Conservation (phyloP, 2,113 vertebrate species). For the Paradoxurus hermaphroditus region DNA sequence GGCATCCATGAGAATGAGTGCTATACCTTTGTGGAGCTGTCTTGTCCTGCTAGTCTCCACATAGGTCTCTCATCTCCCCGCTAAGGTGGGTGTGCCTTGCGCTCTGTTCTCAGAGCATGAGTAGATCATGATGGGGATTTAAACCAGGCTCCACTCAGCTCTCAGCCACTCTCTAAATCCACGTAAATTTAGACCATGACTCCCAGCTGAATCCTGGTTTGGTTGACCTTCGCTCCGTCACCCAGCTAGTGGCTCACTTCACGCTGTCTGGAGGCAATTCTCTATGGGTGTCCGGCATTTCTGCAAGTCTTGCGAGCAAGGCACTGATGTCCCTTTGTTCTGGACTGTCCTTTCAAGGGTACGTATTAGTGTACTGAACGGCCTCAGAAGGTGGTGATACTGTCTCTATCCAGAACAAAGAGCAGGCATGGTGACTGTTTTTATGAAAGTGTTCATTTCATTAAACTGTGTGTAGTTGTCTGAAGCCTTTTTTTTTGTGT, state of each 20-base stretch:
- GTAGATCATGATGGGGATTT: neutral
- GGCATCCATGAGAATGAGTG: neutral
- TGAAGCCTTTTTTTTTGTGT: neutral
- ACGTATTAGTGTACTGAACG: neutral
- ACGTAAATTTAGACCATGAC: neutral
- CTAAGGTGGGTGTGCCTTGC: neutral
- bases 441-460: neutral
- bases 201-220: neutral
- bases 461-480: neutral
- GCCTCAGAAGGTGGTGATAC: neutral
- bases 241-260: neutral
- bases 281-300: neutral
- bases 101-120: neutral
- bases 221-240: rapidly evolving
- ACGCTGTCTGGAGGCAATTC: neutral
- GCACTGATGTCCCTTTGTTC: neutral
- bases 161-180: neutral
- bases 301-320: neutral
- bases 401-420: neutral
- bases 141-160: neutral
- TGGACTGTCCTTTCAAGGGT: neutral
- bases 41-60: neutral
- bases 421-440: neutral
- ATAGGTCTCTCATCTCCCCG: neutral
- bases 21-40: rapidly evolving